These are phyloP conservation scores for Tachysurus vachellii DNA, from an alignment of 2,113 vertebrate genomes.

Conservation along the genomic window DNA sequence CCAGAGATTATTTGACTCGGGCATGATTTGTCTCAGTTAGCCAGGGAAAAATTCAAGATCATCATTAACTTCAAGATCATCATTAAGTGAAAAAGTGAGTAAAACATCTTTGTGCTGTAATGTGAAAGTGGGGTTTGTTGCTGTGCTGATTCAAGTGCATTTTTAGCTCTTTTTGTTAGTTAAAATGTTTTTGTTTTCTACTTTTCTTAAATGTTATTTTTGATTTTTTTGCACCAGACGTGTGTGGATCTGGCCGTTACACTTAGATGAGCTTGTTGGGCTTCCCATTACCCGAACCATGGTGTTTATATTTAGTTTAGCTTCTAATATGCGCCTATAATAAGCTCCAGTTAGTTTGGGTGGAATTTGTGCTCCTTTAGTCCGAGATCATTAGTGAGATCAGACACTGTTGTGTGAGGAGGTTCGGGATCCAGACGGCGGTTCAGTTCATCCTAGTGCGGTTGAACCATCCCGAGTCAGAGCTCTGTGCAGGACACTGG, in stretches of 20 bases:
- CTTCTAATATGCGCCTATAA: no score
- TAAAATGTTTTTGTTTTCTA: background rate
- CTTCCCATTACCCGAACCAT: background rate
- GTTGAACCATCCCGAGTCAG: background rate
- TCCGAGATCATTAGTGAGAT: background rate
- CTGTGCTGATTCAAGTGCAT: background rate
- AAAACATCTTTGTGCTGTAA: background rate
- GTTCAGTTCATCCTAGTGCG: background rate
- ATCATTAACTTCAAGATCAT: background rate
- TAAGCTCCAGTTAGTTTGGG: background rate
- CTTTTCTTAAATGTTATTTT: no score
- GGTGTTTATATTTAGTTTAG: background rate
- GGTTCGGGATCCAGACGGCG: background rate
- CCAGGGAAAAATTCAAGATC: background rate
- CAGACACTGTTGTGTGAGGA: background rate
- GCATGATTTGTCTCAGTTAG: slow-evolving; percentile 10
- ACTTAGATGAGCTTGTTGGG: background rate
- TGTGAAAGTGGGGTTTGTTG: background rate
- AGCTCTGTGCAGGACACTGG: background rate
- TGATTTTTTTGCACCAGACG: background rate
- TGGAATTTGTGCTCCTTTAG: background rate
- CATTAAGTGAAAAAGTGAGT: background rate
- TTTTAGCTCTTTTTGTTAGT: background rate
- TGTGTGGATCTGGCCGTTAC: background rate
- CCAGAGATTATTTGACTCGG: background rate